Evolutionary conservation across 2,113 vertebrate species (phyloP).

Genomic region (Maccullochella peelii): DNA sequence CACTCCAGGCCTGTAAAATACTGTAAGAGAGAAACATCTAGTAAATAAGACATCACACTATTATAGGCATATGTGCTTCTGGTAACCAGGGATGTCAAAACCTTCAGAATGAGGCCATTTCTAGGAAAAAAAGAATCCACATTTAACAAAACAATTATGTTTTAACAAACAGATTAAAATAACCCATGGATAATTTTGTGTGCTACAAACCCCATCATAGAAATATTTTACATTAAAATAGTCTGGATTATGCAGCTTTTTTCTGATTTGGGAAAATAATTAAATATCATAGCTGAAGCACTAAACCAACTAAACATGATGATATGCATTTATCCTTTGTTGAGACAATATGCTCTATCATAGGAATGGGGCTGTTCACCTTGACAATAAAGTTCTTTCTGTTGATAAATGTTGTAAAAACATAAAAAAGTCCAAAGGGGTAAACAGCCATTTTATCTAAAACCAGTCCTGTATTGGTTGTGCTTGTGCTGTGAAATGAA

Average conservation of each 20-base stretch:
- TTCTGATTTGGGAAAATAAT: background rate
- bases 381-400: background rate
- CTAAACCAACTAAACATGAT: background rate
- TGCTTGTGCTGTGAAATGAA: background rate
- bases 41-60: slow-evolving; percentile 2
- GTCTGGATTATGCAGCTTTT: background rate
- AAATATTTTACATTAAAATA: background rate
- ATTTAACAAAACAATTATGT: background rate
- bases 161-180: background rate
- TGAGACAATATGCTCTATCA: background rate
- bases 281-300: background rate
- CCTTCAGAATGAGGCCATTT: background rate
- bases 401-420: background rate
- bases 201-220: background rate
- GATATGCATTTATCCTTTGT: background rate
- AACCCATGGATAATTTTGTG: background rate
- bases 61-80: background rate
- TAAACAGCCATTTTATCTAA: background rate
- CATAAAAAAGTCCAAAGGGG: background rate
- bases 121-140: background rate
- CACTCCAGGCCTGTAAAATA: slow-evolving; percentile 99
- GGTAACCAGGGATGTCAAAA: background rate
- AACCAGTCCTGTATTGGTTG: background rate
- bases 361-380: background rate
- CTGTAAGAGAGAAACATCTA: slow-evolving; percentile 80